Evolutionary conservation across 2,888 invertebrate genomes (phyloP), one percentile per base, ranked within the genome.

Genomic region (Aphrophora alni): DNA sequence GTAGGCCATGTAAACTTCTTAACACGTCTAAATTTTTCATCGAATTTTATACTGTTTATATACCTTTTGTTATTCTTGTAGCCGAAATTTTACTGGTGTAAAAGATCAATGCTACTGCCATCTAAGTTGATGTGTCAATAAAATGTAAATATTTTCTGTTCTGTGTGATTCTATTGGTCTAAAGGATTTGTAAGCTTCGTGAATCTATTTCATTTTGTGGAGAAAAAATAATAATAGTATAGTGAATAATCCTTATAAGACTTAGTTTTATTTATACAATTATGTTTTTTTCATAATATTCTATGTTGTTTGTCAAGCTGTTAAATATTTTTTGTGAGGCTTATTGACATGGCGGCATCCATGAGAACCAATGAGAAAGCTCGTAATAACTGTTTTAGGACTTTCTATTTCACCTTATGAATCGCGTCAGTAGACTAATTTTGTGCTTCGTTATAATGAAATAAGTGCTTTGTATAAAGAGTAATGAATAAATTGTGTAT

Each of bases 371-470:
- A 94, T 94, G 90, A 90, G 91, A 92, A 89, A 89, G 89, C 89
- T 90, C 91, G 91, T 92, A 91, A 90, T 88, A 90, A 90, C 90
- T 90, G 90, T 90, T 90, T 90, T 91, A 90, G 90, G 91, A 90
- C 90, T 90, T 91, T 91, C 89, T 87, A 91, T 92, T 92, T 92
- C 91, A 90, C 91, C 88, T 89, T 88, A 88, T 87, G 90, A 90
- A 91, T 92, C 92, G 93, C 93, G 93, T 93, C 93, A 92, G 90
- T 91, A 90, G 88, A 89, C 89, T 90, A 84, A 92, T 92, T 89
- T 90, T 89, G 91, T 91, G 91, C 90, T 90, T 92, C 91, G 90
- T 90, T 90, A 89, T 89, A 88, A 89, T 89, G 88, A 89, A 89
- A 88, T 88, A 21, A 24, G 38, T 87, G 86, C 87, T 89, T 89